Conservation (phyloP, 2,797 vertebrate species). For the Lates japonicus region DNA sequence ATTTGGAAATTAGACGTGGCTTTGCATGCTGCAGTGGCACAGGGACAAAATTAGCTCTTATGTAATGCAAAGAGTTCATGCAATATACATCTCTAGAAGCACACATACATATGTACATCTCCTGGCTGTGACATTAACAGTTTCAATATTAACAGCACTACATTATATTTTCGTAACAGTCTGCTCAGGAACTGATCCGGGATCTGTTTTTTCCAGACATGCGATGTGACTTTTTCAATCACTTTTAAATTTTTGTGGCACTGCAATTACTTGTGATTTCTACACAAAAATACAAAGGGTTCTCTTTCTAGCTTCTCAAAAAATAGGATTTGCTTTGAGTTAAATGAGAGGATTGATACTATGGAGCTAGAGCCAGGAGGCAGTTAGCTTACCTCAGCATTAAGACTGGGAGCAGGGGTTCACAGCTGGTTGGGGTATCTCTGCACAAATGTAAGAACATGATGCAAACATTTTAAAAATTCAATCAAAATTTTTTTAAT, state of each 20-base stretch:
- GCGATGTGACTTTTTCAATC: neutral
- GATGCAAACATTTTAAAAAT: too few species aligned
- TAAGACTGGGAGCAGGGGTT: too few species aligned
- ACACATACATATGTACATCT: neutral
- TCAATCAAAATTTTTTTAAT: too few species aligned
- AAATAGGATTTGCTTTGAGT: neutral
- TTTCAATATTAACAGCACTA: neutral
- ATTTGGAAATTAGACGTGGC: neutral
- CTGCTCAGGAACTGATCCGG: neutral
- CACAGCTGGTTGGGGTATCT: too few species aligned
- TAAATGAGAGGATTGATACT: neutral
- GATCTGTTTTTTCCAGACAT: neutral
- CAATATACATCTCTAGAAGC: neutral
- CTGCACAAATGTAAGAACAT: neutral
- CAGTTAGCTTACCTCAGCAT: too few species aligned
- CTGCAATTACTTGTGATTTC: neutral
- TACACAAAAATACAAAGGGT: too few species aligned
- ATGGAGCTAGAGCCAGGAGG: too few species aligned
- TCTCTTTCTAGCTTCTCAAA: neutral
- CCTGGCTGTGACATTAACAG: neutral
- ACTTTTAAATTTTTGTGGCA: neutral
- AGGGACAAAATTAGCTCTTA: neutral
- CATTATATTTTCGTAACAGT: neutral
- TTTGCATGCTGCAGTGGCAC: neutral
- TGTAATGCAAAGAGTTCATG: neutral